Percentiles rank a stretch among this genome's conserved stretches.
Evolutionary conservation across 53 echinoderm and acorn worm species (phyloP).

Genomic region (Echinometra lucunter): DNA sequence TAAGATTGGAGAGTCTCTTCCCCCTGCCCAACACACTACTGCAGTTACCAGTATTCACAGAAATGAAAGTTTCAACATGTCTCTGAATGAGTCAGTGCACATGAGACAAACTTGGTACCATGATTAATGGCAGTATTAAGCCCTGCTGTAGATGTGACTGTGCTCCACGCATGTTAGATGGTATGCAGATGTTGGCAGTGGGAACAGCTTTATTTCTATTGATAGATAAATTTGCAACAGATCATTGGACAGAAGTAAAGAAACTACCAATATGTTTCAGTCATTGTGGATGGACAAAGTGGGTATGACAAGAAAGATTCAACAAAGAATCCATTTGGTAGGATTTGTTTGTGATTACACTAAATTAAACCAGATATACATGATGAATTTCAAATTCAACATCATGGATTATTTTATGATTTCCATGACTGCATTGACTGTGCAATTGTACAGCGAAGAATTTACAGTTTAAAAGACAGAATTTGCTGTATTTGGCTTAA

Average conservation of each 20-base stretch:
- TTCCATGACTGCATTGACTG: too few relatives aligned
- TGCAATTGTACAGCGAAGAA: too few relatives aligned
- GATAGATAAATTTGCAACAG: constrained; percentile 20
- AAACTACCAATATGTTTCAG: neutral
- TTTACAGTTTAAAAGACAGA: too few relatives aligned
- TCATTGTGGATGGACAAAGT: neutral
- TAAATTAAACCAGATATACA: too few relatives aligned
- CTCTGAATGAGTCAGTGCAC: neutral
- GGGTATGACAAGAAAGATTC: too few relatives aligned
- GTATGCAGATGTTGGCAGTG: neutral
- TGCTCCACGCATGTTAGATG: neutral
- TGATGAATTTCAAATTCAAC: too few relatives aligned
- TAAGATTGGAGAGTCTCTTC: neutral
- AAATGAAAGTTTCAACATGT: neutral
- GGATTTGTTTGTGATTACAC: too few relatives aligned
- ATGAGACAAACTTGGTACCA: neutral
- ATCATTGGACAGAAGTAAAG: neutral
- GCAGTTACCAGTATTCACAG: neutral
- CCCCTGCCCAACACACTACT: neutral
- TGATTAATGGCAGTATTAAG: neutral
- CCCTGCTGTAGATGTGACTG: neutral
- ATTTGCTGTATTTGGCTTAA: neutral
- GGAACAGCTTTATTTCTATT: neutral
- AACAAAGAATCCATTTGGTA: too few relatives aligned
- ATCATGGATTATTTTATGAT: too few relatives aligned